Percentiles rank a stretch among this genome's conserved stretches.
Evolutionary conservation across 2,797 vertebrate genomes (phyloP).

Genomic region (Chelidonichthys spinosus): DNA sequence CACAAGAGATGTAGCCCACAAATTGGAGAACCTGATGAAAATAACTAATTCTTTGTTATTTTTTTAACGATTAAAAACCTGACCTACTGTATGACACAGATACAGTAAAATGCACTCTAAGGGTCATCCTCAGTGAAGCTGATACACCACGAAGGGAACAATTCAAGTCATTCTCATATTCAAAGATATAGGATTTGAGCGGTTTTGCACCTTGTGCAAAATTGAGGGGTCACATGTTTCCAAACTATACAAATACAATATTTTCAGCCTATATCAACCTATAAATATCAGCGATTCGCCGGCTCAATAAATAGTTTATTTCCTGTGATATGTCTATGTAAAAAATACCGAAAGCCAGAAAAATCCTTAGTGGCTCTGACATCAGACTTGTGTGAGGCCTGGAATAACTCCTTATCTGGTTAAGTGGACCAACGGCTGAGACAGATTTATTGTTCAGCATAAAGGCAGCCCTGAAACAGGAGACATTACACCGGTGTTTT

Average conservation of each 20-base stretch:
- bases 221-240: slow-evolving; percentile 34
- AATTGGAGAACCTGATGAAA: neutral
- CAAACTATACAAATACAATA: slow-evolving; percentile 46
- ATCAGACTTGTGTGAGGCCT: slow-evolving; percentile 68
- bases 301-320: slow-evolving; percentile 60
- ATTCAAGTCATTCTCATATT: slow-evolving; percentile 40
- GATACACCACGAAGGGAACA: slow-evolving; percentile 24
- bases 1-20: neutral
- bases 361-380: slow-evolving; percentile 73
- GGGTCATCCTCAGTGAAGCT: slow-evolving; percentile 28
- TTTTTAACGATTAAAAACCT: slow-evolving; percentile 26
- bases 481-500: slow-evolving; percentile 76
- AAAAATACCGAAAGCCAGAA: slow-evolving; percentile 64
- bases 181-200: slow-evolving; percentile 36
- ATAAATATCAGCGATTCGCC: slow-evolving; percentile 57
- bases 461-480: slow-evolving; percentile 74
- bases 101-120: slow-evolving; percentile 16
- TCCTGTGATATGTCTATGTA: slow-evolving; percentile 60
- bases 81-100: neutral
- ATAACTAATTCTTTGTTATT: slow-evolving; percentile 4
- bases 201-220: slow-evolving; percentile 46
- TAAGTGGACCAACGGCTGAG: slow-evolving; percentile 67
- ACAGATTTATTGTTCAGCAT: slow-evolving; percentile 80
- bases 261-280: slow-evolving; percentile 45
- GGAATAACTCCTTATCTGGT: slow-evolving; percentile 78